Percentiles rank a stretch among this genome's conserved stretches.
phyloP scores from a whole-genome alignment of 2,113 vertebrate genomes.

The Stegastes partitus region DNA sequence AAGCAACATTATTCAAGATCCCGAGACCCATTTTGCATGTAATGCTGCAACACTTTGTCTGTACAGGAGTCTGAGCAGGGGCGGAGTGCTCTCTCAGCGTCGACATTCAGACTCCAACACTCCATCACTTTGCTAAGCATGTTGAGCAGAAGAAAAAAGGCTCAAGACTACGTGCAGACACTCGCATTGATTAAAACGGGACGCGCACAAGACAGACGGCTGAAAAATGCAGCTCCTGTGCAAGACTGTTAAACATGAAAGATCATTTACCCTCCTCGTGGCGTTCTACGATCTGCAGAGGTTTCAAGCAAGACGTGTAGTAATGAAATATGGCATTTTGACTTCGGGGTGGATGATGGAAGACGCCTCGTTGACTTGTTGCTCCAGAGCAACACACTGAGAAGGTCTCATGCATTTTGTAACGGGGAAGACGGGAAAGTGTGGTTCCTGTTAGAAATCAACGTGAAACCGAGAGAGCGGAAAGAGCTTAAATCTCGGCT shows the following conservation, averaged over 20 bases:
- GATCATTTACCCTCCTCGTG: background rate
- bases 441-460: background rate
- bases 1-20: conserved; percentile 6
- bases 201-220: background rate
- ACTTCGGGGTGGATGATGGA: background rate
- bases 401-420: conserved; percentile 16
- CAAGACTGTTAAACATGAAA: background rate
- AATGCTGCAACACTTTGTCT: background rate
- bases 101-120: background rate
- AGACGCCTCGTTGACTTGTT: background rate
- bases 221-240: background rate
- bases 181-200: background rate
- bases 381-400: conserved; percentile 10
- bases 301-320: background rate
- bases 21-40: background rate
- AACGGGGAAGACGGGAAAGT: background rate
- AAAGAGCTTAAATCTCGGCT: background rate
- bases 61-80: background rate
- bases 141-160: background rate
- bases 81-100: background rate
- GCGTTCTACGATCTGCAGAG: background rate
- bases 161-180: background rate
- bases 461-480: background rate
- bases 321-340: conserved; percentile 6
- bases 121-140: background rate